Evolutionary conservation across 2,888 invertebrate species (phyloP), one percentile per base, ranked within the genome.

Genomic region (Lasioglossum calceatum): DNA sequence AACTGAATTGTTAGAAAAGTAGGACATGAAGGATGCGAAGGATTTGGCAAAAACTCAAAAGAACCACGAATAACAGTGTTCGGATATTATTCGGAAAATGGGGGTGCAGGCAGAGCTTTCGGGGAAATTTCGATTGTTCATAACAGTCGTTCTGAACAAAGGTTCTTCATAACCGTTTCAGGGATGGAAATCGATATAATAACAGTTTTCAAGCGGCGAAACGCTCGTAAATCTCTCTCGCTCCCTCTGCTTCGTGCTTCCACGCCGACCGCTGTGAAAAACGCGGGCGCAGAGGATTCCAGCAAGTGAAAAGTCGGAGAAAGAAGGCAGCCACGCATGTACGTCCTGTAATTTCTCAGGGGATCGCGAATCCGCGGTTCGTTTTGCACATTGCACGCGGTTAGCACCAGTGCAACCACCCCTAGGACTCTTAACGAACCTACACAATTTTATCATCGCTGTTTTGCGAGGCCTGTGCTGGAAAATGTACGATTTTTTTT

Each of bases 291-390:
- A 71, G 70, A 58, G 44, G 50, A 64, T 23, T 54, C 32, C 27
- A 32, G 27, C 42, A 70, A 64, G 54, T 39, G 81, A 54, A 32
- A 71, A 61, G 61, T 19, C 23, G 14, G 36, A 58, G 72, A 74
- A 61, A 58, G 61, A 27, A 44, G 32, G 47, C 67, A 75, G 71
- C 36, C 42, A 71, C 79, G 82, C 84, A 78, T 36, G 81, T 79
- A 81, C 82, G 86, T 87, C 67, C 81, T 64, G 91, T 86, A 87
- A 89, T 90, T 91, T 88, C 90, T 88, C 90, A n/a, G 42, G 88
- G 89, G 79, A 85, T 36, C 39, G 58, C 32, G 75, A 50, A n/a
- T 16, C 36, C 32, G 27, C 27, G 54, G 73, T 39, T 44, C 7
- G 50, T 72, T 81, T 58, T 67, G 0, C 27, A 70, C 54, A 70